A percentile compares a stretch with the other conserved stretches of the same genome.
These are phyloP conservation scores for Drosophila paramelanica DNA, from an alignment of 2,888 invertebrate genomes.

Conservation along the genomic window DNA sequence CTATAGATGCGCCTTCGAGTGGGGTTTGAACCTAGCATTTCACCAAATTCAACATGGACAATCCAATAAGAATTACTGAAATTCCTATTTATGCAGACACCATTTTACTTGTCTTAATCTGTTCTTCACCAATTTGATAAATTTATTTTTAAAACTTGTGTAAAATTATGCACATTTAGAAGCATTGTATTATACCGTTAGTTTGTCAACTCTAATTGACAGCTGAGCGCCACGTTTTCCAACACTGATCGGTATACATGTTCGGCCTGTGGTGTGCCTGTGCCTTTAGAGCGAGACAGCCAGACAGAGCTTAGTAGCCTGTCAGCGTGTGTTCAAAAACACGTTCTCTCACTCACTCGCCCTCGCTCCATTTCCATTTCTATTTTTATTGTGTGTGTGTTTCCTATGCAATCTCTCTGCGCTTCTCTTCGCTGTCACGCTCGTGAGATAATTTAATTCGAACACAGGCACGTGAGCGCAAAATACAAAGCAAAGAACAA, in stretches of 20 bases:
- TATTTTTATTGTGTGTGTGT: background rate
- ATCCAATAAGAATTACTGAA: too few relatives aligned
- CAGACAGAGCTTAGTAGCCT: slow-evolving; percentile 1
- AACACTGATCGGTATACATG: slow-evolving; percentile 9
- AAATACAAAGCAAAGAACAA: background rate
- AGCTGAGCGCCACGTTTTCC: background rate
- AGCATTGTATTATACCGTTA: background rate
- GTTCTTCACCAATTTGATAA: too few relatives aligned
- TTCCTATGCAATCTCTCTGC: background rate
- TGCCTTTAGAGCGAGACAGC: slow-evolving; percentile 7
- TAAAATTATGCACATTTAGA: too few relatives aligned
- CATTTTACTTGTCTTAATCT: too few relatives aligned
- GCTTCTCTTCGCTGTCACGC: background rate
- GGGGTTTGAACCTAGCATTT: too few relatives aligned
- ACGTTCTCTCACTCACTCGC: slow-evolving; percentile 15
- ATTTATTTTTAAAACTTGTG: too few relatives aligned
- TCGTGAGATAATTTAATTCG: background rate
- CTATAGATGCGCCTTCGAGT: too few relatives aligned
- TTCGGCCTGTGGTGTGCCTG: background rate
- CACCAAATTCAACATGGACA: too few relatives aligned
- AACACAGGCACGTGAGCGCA: background rate
- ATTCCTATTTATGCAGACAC: too few relatives aligned
- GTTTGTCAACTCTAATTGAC: background rate
- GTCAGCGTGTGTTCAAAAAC: slow-evolving; percentile 5
- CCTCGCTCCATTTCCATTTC: background rate